Evolutionary conservation across 2,113 vertebrate species (phyloP), one percentile per base, ranked within the genome.

Genomic region (Pygoscelis adeliae): DNA sequence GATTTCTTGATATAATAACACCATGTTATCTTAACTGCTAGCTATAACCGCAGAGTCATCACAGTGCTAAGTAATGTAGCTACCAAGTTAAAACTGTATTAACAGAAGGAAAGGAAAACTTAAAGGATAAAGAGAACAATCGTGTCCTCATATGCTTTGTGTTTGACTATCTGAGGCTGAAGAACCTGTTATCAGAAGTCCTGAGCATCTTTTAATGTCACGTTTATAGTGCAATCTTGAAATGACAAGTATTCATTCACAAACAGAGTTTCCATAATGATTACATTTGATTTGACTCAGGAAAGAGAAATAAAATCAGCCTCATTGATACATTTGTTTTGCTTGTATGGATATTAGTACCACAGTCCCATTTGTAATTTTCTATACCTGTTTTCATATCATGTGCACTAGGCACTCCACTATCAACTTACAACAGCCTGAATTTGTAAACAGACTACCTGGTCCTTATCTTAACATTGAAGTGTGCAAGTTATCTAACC

Each of bases 361-460:
- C 25, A 50, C 40, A 79, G 11, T 7, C 32, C 25, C 14, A 7
- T 17, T 30, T 69, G 52, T 32, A 40, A 89, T 63, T 92, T 92
- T 79, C 77, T 42, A 15, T 13, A 69, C 69, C 36, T 92, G 49
- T 74, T 88, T 88, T 84, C 47, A 25, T 82, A 76, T 87, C 76
- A 44, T 22, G 52, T 56, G 34, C 76, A 69, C 61, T 11, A 69
- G 65, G 42, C 66, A 63, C 44, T 94, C 55, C 50, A 42, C 80
- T 97, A 74, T 94, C 89, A 93, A 55, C 49, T 78, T 95, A 94
- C 81, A 96, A 47, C 83, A 65, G 67, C 70, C 77, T 72, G 93
- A 89, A 84, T 95, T 76, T 95, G 93, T 92, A 93, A 95, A 92
- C 77, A 95, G 77, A 6, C 58, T 89, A 74, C 56, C 81, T 56